Conservation (phyloP, 1,140 invertebrate genomes). For the Samia ricini region DNA sequence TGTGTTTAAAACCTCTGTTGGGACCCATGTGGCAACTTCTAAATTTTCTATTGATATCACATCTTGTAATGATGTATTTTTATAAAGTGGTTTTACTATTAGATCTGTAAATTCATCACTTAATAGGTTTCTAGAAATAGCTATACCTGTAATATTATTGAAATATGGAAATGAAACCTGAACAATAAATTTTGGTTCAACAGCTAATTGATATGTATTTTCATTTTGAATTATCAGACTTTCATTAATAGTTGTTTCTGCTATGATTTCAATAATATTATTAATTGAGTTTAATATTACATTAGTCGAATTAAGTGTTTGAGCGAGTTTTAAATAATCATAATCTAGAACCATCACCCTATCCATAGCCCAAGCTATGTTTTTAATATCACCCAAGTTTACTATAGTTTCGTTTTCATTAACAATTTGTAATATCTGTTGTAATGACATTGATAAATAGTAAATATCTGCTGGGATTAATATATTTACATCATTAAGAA, state of each 20-base stretch:
- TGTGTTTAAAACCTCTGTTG: conserved; percentile 58
- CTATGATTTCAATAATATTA: conserved; percentile 59
- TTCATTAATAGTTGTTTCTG: conserved; percentile 27
- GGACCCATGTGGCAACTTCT: conserved; percentile 77
- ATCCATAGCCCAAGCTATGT: conserved; percentile 73
- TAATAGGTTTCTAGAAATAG: conserved; percentile 51
- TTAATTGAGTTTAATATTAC: conserved; percentile 75
- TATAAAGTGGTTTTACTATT: conserved; percentile 62
- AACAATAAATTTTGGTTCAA: conserved; percentile 70
- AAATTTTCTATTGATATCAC: conserved; percentile 70
- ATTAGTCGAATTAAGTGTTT: conserved; percentile 77
- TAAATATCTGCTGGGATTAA: conserved; percentile 76
- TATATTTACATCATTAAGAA: conserved; percentile 51
- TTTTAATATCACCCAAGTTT: conserved; percentile 62
- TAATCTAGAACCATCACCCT: conserved; percentile 68
- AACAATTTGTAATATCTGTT: conserved; percentile 51
- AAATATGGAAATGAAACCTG: conserved; percentile 75
- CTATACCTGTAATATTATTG: conserved; percentile 79
- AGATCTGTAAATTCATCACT: conserved; percentile 63
- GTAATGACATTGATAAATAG: conserved; percentile 74
- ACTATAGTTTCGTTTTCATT: conserved; percentile 46
- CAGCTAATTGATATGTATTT: conserved; percentile 41
- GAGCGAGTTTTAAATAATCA: conserved; percentile 63
- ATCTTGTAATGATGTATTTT: conserved; percentile 66
- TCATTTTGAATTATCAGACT: conserved; percentile 28